These are phyloP conservation scores for Phenganax subtilis DNA, from an alignment of 92 coral and sea anemone species.

Conservation along the genomic window DNA sequence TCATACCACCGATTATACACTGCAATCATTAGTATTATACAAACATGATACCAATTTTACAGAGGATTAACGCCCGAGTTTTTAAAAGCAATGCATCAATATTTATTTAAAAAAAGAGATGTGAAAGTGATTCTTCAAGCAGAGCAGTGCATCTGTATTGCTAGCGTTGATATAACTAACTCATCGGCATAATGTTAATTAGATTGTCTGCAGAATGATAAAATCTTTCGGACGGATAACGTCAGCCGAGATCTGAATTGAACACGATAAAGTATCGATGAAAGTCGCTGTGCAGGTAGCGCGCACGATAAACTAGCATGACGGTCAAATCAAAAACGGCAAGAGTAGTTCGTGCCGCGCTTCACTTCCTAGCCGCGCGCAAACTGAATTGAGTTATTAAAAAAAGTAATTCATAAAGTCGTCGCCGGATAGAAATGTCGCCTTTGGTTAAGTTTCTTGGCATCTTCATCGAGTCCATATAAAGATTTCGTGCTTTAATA, in stretches of 20 bases:
- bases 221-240: slow-evolving; percentile 30
- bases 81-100: too few relatives aligned
- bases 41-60: too few relatives aligned
- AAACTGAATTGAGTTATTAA: slow-evolving; percentile 28
- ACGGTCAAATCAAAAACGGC: neutral
- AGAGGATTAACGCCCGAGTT: too few relatives aligned
- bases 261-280: slow-evolving; percentile 29
- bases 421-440: slow-evolving; percentile 5
- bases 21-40: too few relatives aligned
- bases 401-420: slow-evolving; percentile 22
- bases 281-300: slow-evolving; percentile 5
- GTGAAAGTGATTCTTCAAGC: too few relatives aligned
- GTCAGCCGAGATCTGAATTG: neutral
- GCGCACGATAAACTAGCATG: neutral
- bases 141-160: neutral
- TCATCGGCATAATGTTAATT: slow-evolving; percentile 11
- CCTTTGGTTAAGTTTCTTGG: neutral
- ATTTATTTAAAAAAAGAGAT: too few relatives aligned
- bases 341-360: neutral
- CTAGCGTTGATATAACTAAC: slow-evolving; percentile 23
- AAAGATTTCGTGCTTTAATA: neutral
- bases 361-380: slow-evolving; percentile 3
- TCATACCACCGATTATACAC: too few relatives aligned
- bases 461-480: neutral
- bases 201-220: slow-evolving; percentile 36